Percentiles rank a stretch among this genome's conserved stretches.
phyloP scores from a whole-genome alignment of 2,797 vertebrate genomes.

The Myotis planiceps region DNA sequence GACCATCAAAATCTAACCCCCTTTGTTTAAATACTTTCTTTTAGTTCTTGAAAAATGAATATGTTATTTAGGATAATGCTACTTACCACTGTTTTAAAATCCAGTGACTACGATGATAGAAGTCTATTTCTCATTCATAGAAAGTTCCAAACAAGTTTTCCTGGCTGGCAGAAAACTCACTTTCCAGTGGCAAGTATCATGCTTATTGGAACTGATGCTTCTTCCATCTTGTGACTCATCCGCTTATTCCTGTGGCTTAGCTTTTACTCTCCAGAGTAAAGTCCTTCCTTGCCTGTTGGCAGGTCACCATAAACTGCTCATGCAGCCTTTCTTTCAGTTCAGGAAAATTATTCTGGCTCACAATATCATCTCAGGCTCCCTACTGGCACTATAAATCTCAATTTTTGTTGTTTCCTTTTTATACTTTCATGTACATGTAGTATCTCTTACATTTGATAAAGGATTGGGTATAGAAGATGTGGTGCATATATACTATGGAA shows the following conservation, averaged over 20 bases:
- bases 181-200: background rate
- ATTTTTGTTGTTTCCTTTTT: background rate
- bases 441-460: background rate
- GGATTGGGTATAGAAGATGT: background rate
- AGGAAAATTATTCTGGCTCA: background rate
- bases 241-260: background rate
- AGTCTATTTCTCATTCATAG: background rate
- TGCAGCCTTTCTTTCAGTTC: background rate
- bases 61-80: background rate
- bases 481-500: background rate
- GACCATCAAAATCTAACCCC: background rate
- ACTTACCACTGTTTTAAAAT: background rate
- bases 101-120: background rate
- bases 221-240: background rate
- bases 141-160: background rate
- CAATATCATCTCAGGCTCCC: background rate
- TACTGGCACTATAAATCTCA: background rate
- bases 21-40: constrained; percentile 3
- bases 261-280: background rate
- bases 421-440: background rate
- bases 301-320: background rate
- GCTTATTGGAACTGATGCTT: background rate
- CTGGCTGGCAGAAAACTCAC: background rate
- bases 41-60: background rate
- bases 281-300: background rate